These are phyloP conservation scores for Cylas formicarius DNA, from an alignment of 1,140 invertebrate genomes.

Conservation along the genomic window DNA sequence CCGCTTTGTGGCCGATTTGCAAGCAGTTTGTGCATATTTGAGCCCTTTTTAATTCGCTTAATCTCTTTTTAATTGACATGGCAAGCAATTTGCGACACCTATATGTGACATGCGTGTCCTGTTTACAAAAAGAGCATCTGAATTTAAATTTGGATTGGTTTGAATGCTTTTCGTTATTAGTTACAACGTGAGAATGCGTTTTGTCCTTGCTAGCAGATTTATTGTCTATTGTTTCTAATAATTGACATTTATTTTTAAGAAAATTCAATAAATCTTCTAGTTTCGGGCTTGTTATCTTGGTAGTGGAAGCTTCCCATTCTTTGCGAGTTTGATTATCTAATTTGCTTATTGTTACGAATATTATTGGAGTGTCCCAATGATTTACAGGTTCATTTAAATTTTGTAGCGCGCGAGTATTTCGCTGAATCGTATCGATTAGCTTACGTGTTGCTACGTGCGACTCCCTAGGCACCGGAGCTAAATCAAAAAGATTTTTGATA, in stretches of 20 bases:
- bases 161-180: no score
- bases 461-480: constrained; percentile 21
- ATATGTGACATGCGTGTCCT: no score
- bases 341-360: constrained; percentile 15
- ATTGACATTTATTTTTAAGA: constrained; percentile 13
- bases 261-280: constrained; percentile 12
- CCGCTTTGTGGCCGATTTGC: no score
- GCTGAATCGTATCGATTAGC: constrained; percentile 18
- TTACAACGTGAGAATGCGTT: no score
- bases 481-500: constrained; percentile 21
- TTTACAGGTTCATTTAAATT: constrained; percentile 26
- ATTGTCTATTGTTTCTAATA: constrained; percentile 14
- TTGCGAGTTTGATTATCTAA: constrained; percentile 7
- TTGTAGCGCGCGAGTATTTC: constrained; percentile 24
- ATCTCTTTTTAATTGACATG: no score
- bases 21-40: no score
- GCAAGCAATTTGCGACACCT: no score
- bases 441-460: constrained; percentile 16
- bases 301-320: constrained; percentile 15
- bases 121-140: no score
- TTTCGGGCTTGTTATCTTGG: constrained; percentile 11
- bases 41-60: no score
- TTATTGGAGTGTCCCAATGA: constrained; percentile 30
- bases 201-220: no score
- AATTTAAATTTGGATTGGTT: no score